Conservation (phyloP, 2,113 vertebrate genomes). For the Erinaceus europaeus region DNA sequence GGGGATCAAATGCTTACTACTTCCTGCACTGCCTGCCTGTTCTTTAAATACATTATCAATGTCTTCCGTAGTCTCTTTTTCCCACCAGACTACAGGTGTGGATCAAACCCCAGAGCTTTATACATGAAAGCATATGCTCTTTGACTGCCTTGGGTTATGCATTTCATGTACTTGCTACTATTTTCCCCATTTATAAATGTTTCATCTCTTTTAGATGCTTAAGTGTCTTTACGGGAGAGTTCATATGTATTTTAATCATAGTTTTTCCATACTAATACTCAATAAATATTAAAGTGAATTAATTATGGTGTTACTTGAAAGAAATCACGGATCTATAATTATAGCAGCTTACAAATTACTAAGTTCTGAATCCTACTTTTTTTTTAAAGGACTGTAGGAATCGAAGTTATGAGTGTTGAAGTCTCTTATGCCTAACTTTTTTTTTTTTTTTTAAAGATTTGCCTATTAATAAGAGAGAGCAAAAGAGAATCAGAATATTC, state of each 20-base stretch:
- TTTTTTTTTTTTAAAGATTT: no score
- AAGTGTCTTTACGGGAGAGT: neutral
- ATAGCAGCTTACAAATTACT: constrained; percentile 6
- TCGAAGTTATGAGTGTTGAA: neutral
- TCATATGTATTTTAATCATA: neutral
- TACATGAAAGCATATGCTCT: neutral
- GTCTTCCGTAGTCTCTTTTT: neutral
- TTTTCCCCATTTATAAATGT: neutral
- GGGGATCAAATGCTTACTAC: no score
- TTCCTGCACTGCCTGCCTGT: neutral
- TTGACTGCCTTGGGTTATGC: neutral
- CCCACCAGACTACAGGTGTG: neutral
- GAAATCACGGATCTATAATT: constrained; percentile 29
- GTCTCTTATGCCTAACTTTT: neutral
- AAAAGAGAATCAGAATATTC: no score
- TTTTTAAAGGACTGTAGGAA: neutral
- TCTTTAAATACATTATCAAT: neutral
- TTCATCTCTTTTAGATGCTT: neutral
- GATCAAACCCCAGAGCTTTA: no score
- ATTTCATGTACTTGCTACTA: neutral
- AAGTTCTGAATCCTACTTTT: neutral
- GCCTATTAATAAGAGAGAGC: no score
- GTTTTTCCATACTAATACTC: neutral
- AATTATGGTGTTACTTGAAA: constrained; percentile 18
- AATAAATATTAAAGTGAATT: constrained; percentile 1